phyloP scores from a whole-genome alignment of 2,797 vertebrate genomes.

The Manis javanica region DNA sequence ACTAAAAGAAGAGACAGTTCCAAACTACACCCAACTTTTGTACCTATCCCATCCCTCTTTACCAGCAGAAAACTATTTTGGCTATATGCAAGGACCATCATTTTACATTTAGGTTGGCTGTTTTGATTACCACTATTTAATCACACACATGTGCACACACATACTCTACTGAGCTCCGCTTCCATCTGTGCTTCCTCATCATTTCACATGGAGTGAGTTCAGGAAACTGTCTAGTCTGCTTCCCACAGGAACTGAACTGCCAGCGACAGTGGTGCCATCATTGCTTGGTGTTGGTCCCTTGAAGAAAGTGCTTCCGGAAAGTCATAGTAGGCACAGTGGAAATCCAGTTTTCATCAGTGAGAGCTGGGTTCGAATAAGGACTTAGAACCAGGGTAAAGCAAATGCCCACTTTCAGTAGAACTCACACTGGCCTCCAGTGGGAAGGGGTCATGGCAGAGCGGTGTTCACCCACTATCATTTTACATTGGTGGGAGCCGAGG shows the following conservation, averaged over 20 bases:
- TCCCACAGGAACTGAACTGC: constrained; percentile 28
- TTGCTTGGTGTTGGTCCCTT: not conserved
- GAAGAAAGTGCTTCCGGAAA: not conserved
- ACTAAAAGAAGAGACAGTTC: not conserved
- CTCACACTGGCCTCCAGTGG: not conserved
- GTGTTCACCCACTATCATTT: not conserved
- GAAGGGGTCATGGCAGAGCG: not conserved
- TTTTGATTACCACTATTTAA: not conserved
- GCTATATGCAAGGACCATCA: not conserved
- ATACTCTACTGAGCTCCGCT: not conserved
- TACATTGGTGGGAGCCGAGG: too few relatives aligned
- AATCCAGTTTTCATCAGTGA: not conserved
- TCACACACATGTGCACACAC: not conserved
- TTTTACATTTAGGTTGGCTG: not conserved
- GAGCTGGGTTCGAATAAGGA: not conserved
- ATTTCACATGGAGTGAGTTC: not conserved
- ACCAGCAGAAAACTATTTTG: not conserved
- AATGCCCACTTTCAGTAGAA: not conserved
- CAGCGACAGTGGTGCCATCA: not conserved
- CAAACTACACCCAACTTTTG: not conserved
- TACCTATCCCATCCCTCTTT: not conserved
- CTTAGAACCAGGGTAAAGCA: not conserved
- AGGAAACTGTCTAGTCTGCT: not conserved
- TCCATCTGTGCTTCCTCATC: constrained; percentile 9
- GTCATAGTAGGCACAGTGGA: not conserved